A percentile compares a stretch with the other conserved stretches of the same genome.
phyloP scores from a whole-genome alignment of 2,888 invertebrate species.

The Cantharis rufa region DNA sequence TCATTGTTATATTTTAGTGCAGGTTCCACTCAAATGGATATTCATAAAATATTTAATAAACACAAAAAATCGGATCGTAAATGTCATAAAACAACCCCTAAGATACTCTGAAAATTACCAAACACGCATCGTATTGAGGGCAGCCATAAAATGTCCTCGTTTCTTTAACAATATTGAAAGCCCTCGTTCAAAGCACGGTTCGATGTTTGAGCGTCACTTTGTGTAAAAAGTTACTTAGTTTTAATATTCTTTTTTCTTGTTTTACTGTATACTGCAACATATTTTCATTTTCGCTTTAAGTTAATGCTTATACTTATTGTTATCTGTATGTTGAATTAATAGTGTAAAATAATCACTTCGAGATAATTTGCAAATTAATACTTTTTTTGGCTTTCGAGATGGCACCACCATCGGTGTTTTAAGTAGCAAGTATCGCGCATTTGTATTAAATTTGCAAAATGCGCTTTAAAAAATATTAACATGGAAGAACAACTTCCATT shows the following conservation, averaged over 20 bases:
- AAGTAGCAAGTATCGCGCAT: neutral
- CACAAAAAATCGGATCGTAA: constrained; percentile 29
- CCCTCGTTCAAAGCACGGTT: constrained; percentile 29
- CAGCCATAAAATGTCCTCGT: constrained; percentile 32
- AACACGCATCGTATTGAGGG: constrained; percentile 32
- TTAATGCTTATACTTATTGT: neutral
- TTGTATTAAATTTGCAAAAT: neutral
- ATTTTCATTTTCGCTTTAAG: neutral
- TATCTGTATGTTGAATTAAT: neutral
- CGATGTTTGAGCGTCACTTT: constrained; percentile 27
- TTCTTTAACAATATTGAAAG: constrained; percentile 32
- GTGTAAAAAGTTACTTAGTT: constrained; percentile 18
- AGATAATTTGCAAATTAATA: neutral
- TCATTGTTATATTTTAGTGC: neutral
- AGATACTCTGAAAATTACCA: constrained; percentile 33
- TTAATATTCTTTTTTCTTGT: neutral
- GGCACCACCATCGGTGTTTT: neutral
- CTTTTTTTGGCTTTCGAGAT: neutral
- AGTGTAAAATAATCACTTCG: neutral
- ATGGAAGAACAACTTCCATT: constrained; percentile 2
- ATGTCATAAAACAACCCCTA: constrained; percentile 30
- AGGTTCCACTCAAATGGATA: neutral
- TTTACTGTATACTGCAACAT: neutral
- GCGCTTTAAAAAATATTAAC: neutral
- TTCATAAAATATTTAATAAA: constrained; percentile 31